Evolutionary conservation across 2,888 invertebrate species (phyloP), one percentile per base, ranked within the genome.

Genomic region (Serripes groenlandicus): DNA sequence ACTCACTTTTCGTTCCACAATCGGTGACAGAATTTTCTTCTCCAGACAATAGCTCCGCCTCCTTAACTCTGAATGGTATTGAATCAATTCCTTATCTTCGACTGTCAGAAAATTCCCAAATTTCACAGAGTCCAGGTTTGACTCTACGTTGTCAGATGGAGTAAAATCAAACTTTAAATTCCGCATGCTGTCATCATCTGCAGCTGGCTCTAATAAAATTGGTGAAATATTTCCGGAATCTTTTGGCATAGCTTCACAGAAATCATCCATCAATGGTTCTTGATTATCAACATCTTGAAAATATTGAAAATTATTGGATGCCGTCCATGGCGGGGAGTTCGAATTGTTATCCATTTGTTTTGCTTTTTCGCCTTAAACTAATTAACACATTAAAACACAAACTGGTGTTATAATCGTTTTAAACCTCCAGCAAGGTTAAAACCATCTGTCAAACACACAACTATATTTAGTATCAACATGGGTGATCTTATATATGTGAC

Each of bases 21-120:
- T 78, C 1, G 78, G 78, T 54, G 78, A 78, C 37, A 78, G 26
- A 28, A 66, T 5, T 52, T 72, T 78, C 28, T 69, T 76, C 49
- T 70, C 56, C 32, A 60, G 35, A 18, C 42, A 28, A 21, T 62
- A 68, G 37, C 68, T 75, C 26, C 58, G 52, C 34, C 56, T 75
- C 21, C 68, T 30, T 18, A 56, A 37, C 26, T 68, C 68, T 23
- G 58, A 35, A 28, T 56, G 56, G 28, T 35, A 68, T 37, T 71
- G 30, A 23, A 71, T 18, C 35, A 35, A 58, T 23, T 71, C 71
- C 0, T 75, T 68, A 34, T 79, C 74, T 37, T 79, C 74, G 15
- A 79, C 64, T 7, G 70, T 74, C 54, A 75, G n/a, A 30, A 75
- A 79, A 30, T 60, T 60, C 26, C 52, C 58, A 70, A 62, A 79